Percentiles rank a stretch among this genome's conserved stretches.
Conservation (phyloP, 2,888 invertebrate species). For the Molanna angustata region DNA sequence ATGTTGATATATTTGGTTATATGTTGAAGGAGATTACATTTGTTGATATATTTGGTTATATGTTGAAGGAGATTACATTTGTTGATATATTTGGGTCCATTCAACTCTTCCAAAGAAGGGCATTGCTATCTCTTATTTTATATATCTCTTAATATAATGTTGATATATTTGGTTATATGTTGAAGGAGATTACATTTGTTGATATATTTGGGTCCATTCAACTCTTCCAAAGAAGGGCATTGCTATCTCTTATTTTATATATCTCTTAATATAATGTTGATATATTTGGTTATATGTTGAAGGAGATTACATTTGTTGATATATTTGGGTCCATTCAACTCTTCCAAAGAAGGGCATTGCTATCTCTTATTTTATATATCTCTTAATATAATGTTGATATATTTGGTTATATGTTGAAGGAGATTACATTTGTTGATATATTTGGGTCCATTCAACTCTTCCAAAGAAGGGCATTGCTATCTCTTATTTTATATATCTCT, state of each 20-base stretch:
- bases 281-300: not conserved
- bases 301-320: too few species aligned
- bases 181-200: too few species aligned
- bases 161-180: not conserved
- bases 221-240: not conserved
- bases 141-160: not conserved
- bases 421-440: too few species aligned
- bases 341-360: not conserved
- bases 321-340: too few species aligned
- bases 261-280: not conserved
- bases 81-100: too few species aligned
- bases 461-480: not conserved
- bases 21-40: too few species aligned
- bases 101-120: not conserved
- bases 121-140: conserved; percentile 1
- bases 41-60: not conserved
- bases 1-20: not conserved
- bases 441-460: too few species aligned
- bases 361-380: not conserved
- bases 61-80: too few species aligned
- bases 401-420: not conserved
- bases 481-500: not conserved
- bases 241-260: conserved; percentile 1
- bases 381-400: not conserved
- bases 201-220: too few species aligned